Evolutionary conservation across 2,113 vertebrate genomes (phyloP).

Genomic region (Panurus biarmicus): DNA sequence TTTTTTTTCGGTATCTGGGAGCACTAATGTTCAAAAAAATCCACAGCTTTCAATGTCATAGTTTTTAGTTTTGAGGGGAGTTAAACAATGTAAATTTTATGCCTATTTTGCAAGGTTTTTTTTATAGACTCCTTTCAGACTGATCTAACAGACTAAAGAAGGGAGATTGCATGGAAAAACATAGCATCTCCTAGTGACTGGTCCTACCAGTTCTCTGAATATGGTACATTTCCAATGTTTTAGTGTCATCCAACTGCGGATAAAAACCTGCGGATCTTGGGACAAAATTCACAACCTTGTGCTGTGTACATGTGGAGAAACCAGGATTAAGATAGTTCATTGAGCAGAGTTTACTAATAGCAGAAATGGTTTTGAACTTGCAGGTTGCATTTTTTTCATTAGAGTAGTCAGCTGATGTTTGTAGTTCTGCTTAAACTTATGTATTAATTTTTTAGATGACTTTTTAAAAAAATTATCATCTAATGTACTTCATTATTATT

Average conservation of each 20-base stretch:
- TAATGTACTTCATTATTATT: not conserved
- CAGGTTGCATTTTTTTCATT: not conserved
- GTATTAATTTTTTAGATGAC: not conserved
- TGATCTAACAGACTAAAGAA: not conserved
- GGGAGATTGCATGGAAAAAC: not conserved
- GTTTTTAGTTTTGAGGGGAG: not conserved
- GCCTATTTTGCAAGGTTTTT: not conserved
- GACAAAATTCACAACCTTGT: not conserved
- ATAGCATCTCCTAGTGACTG: not conserved
- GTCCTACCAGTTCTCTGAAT: not conserved
- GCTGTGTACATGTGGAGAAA: not conserved
- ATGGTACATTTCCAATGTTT: not conserved
- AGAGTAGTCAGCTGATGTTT: not conserved
- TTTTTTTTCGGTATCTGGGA: not conserved
- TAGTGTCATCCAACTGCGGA: not conserved
- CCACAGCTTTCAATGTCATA: not conserved
- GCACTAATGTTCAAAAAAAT: not conserved
- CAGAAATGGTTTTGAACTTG: not conserved
- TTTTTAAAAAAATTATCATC: not conserved
- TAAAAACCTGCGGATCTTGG: not conserved
- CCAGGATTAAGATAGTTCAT: not conserved
- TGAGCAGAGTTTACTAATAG: not conserved
- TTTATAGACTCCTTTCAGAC: not conserved
- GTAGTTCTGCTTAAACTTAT: not conserved
- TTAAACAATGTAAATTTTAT: not conserved